Base-by-base conservation (phyloP, 2,888 invertebrate species). In the Drosophila anomalata region DNA sequence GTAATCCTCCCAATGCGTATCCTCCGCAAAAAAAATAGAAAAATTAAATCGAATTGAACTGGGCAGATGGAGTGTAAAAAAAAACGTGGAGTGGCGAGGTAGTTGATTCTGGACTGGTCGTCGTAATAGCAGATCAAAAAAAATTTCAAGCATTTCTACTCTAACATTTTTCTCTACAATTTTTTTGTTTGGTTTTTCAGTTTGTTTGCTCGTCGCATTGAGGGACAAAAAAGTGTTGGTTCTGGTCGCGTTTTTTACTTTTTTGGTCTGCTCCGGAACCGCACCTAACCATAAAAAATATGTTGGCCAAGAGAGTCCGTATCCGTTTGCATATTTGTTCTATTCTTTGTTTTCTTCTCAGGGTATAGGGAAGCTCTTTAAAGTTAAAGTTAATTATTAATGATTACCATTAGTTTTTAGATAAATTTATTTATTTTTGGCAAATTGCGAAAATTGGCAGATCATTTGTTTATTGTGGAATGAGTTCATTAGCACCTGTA, bases 41-140 rank as follows among this genome's bases (percentile, higher is more conserved):
- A 80, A 74, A 76, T 78, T 72, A 75, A 77, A 80, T 73, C 60
- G 71, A 78, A 82, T 78, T 76, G 63, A 69, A 78, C 58, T 73
- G 78, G 22, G 9, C 39, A 5, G 22, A 12, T 31, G 33, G 50
- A 8, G 41, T 4, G 46, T 33, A 22, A 31, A 52, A 22, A 42
- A 20, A 17, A 17, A 1, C 17, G 17, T n/a, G 7, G 7, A 26
- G 17, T 20, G 41, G 41, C 33, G 11, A 12, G 51, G 63, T 39
- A 17, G 61, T 42, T 48, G 58, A 58, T 50, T 58, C 48, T 33
- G 41, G 58, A 8, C 58, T 39, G 39, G 39, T 57, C 39, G 29
- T 57, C 46, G 63, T 63, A 52, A 63, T 61, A 29, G 53, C 46
- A 47, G 39, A 47, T 65, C 44, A 52, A 52, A 54, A 61, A 52